These are phyloP conservation scores for Paratilapia polleni DNA, from an alignment of 2,113 vertebrate species.

Conservation along the genomic window DNA sequence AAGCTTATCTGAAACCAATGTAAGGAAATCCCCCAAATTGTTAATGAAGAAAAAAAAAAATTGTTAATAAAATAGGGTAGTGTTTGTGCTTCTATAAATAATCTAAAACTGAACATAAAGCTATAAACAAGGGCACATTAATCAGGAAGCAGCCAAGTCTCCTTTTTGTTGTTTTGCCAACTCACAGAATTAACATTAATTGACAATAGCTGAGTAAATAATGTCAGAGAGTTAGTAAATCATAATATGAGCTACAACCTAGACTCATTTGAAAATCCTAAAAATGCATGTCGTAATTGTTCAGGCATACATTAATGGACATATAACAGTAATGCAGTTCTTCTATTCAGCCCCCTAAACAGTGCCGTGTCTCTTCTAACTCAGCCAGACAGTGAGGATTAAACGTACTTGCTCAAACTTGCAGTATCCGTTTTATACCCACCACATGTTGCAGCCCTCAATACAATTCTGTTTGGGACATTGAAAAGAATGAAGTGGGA, in stretches of 20 bases:
- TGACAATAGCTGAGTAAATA: background rate
- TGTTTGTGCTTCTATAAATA: background rate
- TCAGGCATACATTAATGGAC: background rate
- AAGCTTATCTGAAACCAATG: background rate
- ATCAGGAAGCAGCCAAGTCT: background rate
- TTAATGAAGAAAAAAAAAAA: too few relatives aligned
- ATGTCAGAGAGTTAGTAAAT: background rate
- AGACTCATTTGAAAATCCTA: background rate
- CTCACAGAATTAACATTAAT: background rate
- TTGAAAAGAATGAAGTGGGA: slow-evolving; percentile 15
- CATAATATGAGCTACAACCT: background rate
- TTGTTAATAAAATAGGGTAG: background rate
- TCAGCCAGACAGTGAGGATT: background rate
- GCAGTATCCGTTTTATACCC: background rate
- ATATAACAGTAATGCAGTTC: background rate
- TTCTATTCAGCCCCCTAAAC: background rate
- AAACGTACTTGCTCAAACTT: background rate
- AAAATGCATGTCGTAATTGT: background rate
- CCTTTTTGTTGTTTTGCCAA: background rate
- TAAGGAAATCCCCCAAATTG: background rate
- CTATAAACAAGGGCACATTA: background rate
- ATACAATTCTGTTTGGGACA: background rate
- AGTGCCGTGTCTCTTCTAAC: background rate
- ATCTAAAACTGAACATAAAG: background rate
- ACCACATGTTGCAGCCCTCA: background rate